Evolutionary conservation across 2,797 vertebrate genomes (phyloP), one percentile per base, ranked within the genome.

Genomic region (Sebastes ruberrimus): DNA sequence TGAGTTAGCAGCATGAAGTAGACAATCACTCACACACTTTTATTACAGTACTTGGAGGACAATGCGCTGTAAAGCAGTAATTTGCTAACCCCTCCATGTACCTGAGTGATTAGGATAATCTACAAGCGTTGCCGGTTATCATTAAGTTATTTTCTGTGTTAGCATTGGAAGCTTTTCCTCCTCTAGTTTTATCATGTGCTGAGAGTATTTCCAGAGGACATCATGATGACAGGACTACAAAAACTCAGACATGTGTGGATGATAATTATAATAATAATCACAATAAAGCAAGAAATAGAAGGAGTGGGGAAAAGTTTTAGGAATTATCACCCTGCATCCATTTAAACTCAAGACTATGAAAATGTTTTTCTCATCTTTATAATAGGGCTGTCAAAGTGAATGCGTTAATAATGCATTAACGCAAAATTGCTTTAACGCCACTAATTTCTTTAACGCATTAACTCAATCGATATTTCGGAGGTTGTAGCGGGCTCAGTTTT

Each of bases 11-110:
- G 62, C 46, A 72, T 55, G 10, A 74, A 79, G 25, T n/a, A 70
- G 30, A 81, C n/a, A 55, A 66, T 76, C 59, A 74, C 57, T 81
- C 56, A 77, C 56, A 77, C n/a, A 30, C 27, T 70, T 76, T 76
- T 76, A 73, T 77, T 63, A 71, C 62, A 52, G 67, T 60, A 55
- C 56, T 69, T 79, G 22, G 14, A 55, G 56, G 25, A 71, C 64
- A 78, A 67, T 59, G 22, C 10, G 53, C 25, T 64, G 25, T 77
- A 74, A 76, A 61, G 56, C 59, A 69, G 63, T 65, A 20, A 75
- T 79, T 75, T 75, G 13, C 63, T 49, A 42, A 78, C 61, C 38
- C 55, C 16, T 74, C 61, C 7, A 52, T 69, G 42, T 38, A 77
- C 71, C 67, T 69, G 53, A 64, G 57, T 56, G 32, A 71, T 86